A percentile compares a stretch with the other conserved stretches of the same genome.
Evolutionary conservation across 2,888 invertebrate genomes (phyloP).

Genomic region (Diplolepis rosae): DNA sequence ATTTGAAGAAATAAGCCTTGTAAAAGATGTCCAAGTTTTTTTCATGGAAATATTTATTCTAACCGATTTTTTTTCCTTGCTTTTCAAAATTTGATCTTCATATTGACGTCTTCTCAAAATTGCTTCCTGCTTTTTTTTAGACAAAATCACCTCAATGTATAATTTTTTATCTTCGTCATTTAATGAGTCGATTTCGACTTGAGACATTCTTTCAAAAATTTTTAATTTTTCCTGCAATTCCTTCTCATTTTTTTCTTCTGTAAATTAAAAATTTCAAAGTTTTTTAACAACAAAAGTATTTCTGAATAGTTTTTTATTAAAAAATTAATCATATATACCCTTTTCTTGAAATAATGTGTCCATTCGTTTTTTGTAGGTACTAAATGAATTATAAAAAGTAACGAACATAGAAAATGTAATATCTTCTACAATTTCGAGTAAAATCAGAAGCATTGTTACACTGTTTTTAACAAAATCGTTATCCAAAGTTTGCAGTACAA

Average conservation of each 20-base stretch:
- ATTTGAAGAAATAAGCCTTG: no score
- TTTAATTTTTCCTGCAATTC: slow-evolving; percentile 32
- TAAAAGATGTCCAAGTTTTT: no score
- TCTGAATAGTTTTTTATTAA: neutral
- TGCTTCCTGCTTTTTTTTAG: neutral
- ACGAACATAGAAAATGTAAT: slow-evolving; percentile 58
- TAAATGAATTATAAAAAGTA: slow-evolving; percentile 59
- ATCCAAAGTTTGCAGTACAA: slow-evolving; percentile 61
- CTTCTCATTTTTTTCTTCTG: slow-evolving; percentile 36
- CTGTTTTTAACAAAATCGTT: slow-evolving; percentile 57
- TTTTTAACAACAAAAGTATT: neutral
- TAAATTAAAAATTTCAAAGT: slow-evolving; percentile 1
- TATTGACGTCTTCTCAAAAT: neutral
- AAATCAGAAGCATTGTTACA: slow-evolving; percentile 43
- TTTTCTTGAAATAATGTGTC: slow-evolving; percentile 37
- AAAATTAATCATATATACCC: slow-evolving; percentile 38
- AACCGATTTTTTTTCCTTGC: neutral
- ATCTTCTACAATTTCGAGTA: slow-evolving; percentile 57
- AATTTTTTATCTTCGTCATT: slow-evolving; percentile 54
- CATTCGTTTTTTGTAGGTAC: slow-evolving; percentile 45
- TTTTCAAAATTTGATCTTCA: neutral
- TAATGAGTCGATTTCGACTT: slow-evolving; percentile 55
- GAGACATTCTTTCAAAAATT: slow-evolving; percentile 58
- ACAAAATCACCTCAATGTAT: slow-evolving; percentile 42
- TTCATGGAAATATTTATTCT: neutral